Conservation (phyloP, 2,797 vertebrate species). For the Lepidocolaptes lacrymiger region DNA sequence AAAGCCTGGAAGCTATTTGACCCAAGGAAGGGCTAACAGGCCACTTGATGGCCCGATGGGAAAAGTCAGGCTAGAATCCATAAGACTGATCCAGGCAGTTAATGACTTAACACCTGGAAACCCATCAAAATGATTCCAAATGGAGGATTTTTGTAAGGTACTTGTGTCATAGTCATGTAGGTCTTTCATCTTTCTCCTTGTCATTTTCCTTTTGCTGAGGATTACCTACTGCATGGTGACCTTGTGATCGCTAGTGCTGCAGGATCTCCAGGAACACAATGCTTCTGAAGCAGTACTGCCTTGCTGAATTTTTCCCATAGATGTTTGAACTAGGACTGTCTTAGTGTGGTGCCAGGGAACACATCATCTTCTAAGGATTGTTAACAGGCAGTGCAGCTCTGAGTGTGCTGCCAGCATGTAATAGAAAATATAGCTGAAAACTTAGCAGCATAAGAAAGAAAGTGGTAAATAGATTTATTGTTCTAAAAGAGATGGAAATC, state of each 20-base stretch:
- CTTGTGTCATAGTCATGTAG: not conserved
- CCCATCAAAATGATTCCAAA: not conserved
- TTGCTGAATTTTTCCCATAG: not conserved
- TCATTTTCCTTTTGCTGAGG: not conserved
- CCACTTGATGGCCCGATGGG: not conserved
- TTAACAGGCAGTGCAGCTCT: not conserved
- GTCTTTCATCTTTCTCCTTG: not conserved
- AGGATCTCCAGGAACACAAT: not conserved
- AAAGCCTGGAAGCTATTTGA: not conserved
- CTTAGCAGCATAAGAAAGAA: not conserved
- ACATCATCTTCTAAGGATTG: not conserved
- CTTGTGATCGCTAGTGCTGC: not conserved
- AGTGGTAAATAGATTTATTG: not conserved
- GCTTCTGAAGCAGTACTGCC: not conserved
- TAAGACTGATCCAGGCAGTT: not conserved
- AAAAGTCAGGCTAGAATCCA: not conserved
- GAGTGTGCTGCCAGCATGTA: not conserved
- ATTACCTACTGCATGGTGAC: not conserved
- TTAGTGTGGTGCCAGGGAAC: not conserved
- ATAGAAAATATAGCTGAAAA: not conserved
- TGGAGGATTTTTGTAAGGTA: rapidly evolving
- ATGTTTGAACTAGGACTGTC: not conserved
- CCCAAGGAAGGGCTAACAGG: not conserved
- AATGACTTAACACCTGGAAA: not conserved
- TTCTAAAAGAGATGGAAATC: not conserved